Conservation (phyloP, 2,797 vertebrate genomes). For the Ispidina picta region DNA sequence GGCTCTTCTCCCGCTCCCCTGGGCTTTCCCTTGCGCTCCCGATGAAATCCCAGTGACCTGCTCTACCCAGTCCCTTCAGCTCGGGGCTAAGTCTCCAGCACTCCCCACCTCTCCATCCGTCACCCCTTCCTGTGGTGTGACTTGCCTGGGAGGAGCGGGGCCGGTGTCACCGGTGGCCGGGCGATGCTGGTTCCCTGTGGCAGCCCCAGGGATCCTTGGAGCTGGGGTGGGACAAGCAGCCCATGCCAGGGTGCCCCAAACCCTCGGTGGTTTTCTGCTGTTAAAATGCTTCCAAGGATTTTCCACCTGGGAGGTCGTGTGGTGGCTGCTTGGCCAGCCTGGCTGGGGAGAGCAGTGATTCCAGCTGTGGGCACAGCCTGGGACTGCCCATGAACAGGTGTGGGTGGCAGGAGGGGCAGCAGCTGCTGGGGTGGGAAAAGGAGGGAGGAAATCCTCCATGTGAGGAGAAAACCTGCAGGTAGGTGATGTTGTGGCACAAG, state of each 20-base stretch:
- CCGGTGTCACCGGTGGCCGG: background rate
- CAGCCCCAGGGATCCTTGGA: background rate
- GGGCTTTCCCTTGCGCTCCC: background rate
- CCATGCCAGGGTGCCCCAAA: background rate
- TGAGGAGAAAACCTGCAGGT: background rate
- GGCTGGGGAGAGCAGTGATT: background rate
- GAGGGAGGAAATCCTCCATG: background rate
- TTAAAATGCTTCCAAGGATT: background rate
- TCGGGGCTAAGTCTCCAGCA: background rate
- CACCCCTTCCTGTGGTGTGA: background rate
- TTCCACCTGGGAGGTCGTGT: background rate
- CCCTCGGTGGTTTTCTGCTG: background rate
- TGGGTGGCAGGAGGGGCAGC: background rate
- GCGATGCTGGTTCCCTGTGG: background rate
- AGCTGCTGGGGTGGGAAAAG: background rate
- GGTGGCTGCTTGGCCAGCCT: background rate
- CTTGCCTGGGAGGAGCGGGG: conserved; percentile 39
- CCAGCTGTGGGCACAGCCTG: fast-evolving
- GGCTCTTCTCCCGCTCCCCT: background rate
- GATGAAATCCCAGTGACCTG: background rate
- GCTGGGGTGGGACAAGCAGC: background rate
- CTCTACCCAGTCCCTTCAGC: background rate
- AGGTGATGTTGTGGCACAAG: background rate
- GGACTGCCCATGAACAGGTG: background rate
- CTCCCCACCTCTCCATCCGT: background rate